phyloP scores from a whole-genome alignment of 2,888 invertebrate species.

The Standfussiana lucernea region DNA sequence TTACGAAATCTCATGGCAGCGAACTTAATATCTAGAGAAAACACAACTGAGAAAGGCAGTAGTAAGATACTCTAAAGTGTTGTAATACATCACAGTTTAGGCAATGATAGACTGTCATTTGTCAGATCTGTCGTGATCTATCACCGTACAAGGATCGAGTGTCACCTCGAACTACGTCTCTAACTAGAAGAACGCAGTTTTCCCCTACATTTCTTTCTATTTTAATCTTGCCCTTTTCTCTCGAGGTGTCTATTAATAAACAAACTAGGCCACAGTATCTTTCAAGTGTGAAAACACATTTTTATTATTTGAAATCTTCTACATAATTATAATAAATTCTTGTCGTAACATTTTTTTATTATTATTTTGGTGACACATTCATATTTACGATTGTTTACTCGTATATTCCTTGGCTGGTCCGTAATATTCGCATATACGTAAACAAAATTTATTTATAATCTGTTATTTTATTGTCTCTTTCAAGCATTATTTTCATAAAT shows the following conservation, averaged over 20 bases:
- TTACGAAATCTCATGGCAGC: no score
- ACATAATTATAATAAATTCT: not conserved
- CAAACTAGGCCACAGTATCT: slow-evolving; percentile 39
- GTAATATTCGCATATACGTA: slow-evolving; percentile 9
- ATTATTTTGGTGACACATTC: slow-evolving; percentile 16
- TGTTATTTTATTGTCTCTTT: slow-evolving; percentile 3
- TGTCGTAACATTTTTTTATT: slow-evolving; percentile 17
- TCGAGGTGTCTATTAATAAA: slow-evolving; percentile 47
- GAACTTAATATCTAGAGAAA: no score
- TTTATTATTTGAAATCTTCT: slow-evolving; percentile 24
- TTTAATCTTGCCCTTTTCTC: slow-evolving; percentile 50
- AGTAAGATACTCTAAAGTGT: slow-evolving; percentile 23
- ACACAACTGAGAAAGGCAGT: not conserved
- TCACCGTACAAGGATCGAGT: slow-evolving; percentile 17
- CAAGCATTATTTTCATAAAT: not conserved
- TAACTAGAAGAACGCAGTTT: slow-evolving; percentile 12
- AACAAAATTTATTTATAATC: slow-evolving; percentile 26
- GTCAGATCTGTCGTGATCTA: slow-evolving; percentile 46
- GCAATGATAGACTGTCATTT: slow-evolving; percentile 30
- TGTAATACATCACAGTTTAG: slow-evolving; percentile 24
- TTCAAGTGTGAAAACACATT: slow-evolving; percentile 11
- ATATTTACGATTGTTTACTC: slow-evolving; percentile 35
- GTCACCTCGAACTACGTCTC: slow-evolving; percentile 1
- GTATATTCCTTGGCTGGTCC: not conserved
- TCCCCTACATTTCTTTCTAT: slow-evolving; percentile 49